Conservation (phyloP, 1,140 invertebrate species). For the Atta texana region DNA sequence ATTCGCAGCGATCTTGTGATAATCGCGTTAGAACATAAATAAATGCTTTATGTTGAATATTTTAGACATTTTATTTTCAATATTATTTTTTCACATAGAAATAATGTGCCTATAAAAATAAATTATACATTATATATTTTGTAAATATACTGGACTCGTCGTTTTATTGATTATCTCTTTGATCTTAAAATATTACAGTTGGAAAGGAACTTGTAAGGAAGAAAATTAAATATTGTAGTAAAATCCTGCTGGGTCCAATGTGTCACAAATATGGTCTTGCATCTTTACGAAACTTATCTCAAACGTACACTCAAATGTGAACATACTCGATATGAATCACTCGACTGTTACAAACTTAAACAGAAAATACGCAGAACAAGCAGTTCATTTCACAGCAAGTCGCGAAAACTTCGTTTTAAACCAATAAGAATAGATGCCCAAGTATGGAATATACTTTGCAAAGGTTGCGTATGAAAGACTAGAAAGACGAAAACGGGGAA, state of each 20-base stretch:
- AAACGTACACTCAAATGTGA: not conserved
- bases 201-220: too few species aligned
- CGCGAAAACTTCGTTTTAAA: conserved; percentile 64
- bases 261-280: not conserved
- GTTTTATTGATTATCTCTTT: too few species aligned
- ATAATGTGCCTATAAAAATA: not conserved
- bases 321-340: conserved; percentile 24
- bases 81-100: not conserved
- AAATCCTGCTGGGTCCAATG: not conserved
- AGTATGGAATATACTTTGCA: conserved; percentile 15
- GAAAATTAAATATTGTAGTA: too few species aligned
- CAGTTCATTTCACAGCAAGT: conserved; percentile 47
- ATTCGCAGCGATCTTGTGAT: not conserved
- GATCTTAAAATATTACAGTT: too few species aligned
- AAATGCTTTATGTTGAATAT: not conserved
- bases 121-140: not conserved
- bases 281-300: conserved; percentile 38
- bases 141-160: too few species aligned
- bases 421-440: conserved; percentile 67
- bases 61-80: not conserved
- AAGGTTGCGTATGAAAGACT: conserved; percentile 55
- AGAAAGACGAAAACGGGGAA: conserved; percentile 40
- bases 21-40: not conserved
- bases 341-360: conserved; percentile 65
- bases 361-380: conserved; percentile 68